These are phyloP conservation scores for Ifrita kowaldi DNA, from an alignment of 2,113 vertebrate species.

Conservation along the genomic window DNA sequence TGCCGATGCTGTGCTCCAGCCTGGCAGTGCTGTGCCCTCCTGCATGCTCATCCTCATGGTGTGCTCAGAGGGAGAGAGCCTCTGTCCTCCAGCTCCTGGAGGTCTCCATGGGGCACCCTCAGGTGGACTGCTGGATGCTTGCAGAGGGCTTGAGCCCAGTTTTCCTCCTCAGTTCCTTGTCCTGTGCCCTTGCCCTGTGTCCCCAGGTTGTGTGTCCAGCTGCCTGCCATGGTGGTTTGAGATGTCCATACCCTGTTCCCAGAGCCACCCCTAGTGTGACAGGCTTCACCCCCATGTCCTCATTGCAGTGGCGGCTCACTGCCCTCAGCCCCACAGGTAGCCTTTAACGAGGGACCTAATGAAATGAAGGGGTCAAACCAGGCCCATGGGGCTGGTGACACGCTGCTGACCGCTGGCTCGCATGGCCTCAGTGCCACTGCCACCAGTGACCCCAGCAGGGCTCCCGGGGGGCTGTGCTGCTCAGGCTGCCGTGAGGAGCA, in stretches of 20 bases:
- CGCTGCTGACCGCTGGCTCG: rapidly evolving
- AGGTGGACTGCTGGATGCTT: background rate
- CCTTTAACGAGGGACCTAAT: background rate
- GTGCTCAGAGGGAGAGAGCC: background rate
- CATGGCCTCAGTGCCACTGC: rapidly evolving
- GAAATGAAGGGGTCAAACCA: background rate
- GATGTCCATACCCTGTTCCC: background rate
- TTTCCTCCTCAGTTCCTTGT: background rate
- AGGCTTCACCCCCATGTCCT: background rate
- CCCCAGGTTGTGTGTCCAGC: background rate
- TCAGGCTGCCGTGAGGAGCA: rapidly evolving
- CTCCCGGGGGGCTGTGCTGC: rapidly evolving
- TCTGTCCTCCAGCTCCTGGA: rapidly evolving
- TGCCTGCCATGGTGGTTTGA: background rate
- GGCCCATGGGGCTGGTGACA: background rate
- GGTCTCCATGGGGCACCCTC: background rate
- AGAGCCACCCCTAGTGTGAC: background rate
- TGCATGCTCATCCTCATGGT: rapidly evolving
- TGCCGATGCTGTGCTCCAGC: background rate
- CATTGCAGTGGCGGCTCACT: background rate
- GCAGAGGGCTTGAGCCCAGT: background rate
- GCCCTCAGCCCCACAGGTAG: background rate
- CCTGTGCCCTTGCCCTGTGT: background rate
- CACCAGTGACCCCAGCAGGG: background rate
- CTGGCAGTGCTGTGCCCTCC: background rate